phyloP scores from a whole-genome alignment of 2,888 invertebrate genomes.

The Mantis religiosa region DNA sequence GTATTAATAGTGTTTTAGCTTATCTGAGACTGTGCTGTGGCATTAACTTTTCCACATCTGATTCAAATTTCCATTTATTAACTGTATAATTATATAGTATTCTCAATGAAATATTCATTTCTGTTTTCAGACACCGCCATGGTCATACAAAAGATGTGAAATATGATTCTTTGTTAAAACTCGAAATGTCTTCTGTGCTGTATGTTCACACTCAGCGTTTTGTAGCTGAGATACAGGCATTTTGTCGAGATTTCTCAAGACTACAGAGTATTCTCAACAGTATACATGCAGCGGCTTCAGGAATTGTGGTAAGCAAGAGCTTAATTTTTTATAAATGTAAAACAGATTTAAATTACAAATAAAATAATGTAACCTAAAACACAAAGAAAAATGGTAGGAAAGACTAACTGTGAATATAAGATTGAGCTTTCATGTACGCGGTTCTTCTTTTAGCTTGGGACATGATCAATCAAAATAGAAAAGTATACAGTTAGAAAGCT shows the following conservation, averaged over 20 bases:
- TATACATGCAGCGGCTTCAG: slow-evolving; percentile 59
- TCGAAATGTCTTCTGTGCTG: slow-evolving; percentile 86
- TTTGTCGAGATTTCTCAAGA: slow-evolving; percentile 79
- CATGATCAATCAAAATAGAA: too few species aligned
- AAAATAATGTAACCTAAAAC: too few species aligned
- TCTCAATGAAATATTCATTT: neutral
- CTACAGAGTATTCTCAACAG: slow-evolving; percentile 71
- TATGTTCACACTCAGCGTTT: slow-evolving; percentile 94
- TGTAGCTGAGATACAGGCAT: slow-evolving; percentile 81
- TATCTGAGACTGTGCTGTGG: too few species aligned
- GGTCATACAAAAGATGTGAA: slow-evolving; percentile 4
- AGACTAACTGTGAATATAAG: too few species aligned
- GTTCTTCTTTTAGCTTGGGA: too few species aligned
- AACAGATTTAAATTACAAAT: neutral
- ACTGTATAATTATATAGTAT: too few species aligned
- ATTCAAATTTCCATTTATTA: too few species aligned
- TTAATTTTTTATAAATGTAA: neutral
- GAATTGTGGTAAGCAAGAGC: slow-evolving; percentile 50
- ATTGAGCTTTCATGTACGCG: too few species aligned
- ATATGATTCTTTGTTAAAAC: slow-evolving; percentile 63
- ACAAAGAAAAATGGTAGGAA: too few species aligned
- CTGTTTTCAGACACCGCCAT: slow-evolving; percentile 6
- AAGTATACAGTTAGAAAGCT: too few species aligned
- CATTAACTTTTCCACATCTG: too few species aligned
- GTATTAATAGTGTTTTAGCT: too few species aligned